Evolutionary conservation across 2,113 vertebrate species (phyloP).

Genomic region (Sisor rabdophorus): DNA sequence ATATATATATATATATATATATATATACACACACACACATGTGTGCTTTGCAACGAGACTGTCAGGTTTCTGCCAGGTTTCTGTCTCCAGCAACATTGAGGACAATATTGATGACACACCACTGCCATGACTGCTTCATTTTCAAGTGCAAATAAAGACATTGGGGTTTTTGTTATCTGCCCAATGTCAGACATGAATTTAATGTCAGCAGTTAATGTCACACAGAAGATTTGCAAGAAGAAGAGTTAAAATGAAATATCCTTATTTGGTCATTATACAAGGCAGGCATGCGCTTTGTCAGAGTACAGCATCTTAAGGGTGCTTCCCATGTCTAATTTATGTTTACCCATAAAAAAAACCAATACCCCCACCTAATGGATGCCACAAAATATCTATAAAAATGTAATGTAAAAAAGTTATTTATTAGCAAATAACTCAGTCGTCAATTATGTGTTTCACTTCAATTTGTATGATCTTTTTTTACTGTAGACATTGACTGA

Average conservation of each 20-base stretch:
- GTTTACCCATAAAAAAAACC: not conserved
- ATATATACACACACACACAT: not conserved
- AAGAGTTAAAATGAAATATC: not conserved
- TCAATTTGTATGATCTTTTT: too few species aligned
- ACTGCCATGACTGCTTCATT: not conserved
- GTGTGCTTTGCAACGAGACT: not conserved
- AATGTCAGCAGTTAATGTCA: constrained; percentile 26
- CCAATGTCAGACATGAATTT: constrained; percentile 6
- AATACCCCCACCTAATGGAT: constrained; percentile 23
- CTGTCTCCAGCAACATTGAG: not conserved
- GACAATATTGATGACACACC: constrained; percentile 1
- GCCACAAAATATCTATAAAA: not conserved
- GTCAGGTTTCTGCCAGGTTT: constrained; percentile 1
- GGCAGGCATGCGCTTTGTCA: not conserved
- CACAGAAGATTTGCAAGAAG: constrained; percentile 1
- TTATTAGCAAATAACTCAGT: too few species aligned
- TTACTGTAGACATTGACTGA: too few species aligned
- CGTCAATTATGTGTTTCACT: too few species aligned
- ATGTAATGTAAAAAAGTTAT: not conserved
- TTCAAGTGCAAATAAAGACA: constrained; percentile 19
- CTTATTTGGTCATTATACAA: constrained; percentile 25
- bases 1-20: not conserved
- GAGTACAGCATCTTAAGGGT: not conserved
- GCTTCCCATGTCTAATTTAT: not conserved
- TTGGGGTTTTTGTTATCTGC: not conserved